phyloP scores from a whole-genome alignment of 1,140 invertebrate genomes.

The Pseudomyrmex cubaensis region DNA sequence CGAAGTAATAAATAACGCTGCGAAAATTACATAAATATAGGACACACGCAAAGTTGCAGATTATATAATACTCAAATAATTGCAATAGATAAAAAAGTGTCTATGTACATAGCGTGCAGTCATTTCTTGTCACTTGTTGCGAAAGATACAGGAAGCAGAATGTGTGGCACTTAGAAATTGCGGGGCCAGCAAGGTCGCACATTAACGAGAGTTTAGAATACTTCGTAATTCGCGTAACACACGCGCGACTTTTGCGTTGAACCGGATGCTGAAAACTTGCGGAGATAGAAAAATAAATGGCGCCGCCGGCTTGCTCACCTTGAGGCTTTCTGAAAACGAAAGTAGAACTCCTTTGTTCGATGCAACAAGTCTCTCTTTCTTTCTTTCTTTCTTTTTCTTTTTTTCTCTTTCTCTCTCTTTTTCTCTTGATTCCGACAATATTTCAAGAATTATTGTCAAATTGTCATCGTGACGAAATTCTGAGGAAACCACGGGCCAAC shows the following conservation, averaged over 20 bases:
- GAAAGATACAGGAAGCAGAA: slow-evolving; percentile 26
- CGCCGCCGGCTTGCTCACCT: slow-evolving; percentile 36
- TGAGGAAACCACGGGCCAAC: background rate
- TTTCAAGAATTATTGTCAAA: slow-evolving; percentile 6
- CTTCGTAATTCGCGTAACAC: background rate
- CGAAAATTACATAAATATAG: background rate
- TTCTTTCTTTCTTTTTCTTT: too few species aligned
- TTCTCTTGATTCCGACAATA: slow-evolving; percentile 14
- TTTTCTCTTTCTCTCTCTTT: too few species aligned
- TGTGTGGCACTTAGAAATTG: slow-evolving; percentile 7
- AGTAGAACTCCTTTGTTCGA: slow-evolving; percentile 47
- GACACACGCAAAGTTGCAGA: background rate
- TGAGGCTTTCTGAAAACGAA: slow-evolving; percentile 56
- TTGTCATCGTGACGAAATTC: slow-evolving; percentile 22
- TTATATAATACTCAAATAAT: too few species aligned
- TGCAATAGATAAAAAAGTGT: background rate
- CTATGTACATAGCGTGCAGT: too few species aligned
- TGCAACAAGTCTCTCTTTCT: background rate
- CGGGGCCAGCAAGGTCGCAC: slow-evolving; percentile 18
- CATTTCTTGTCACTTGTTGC: background rate
- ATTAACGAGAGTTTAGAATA: slow-evolving; percentile 27
- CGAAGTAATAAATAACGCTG: background rate
- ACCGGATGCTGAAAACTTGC: slow-evolving; percentile 27
- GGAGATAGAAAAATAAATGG: slow-evolving; percentile 13
- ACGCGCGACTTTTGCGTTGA: slow-evolving; percentile 4